Conservation (phyloP, 2,797 vertebrate species). For the Trichosurus vulpecula region DNA sequence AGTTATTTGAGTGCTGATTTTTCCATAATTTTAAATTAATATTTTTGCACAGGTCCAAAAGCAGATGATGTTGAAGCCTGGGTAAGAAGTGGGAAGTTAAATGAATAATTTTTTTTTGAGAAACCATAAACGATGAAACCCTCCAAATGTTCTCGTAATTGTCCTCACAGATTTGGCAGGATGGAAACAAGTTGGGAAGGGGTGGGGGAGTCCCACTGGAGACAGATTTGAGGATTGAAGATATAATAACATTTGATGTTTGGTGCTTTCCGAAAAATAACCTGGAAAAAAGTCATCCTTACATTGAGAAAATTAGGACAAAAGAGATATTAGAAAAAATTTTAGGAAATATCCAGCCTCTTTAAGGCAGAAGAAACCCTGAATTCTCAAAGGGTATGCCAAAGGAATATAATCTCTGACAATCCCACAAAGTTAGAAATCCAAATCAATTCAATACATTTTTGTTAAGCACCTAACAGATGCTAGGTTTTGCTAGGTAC, state of each 20-base stretch:
- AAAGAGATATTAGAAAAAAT: not conserved
- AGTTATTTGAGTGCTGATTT: slow-evolving; percentile 53
- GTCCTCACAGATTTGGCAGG: not conserved
- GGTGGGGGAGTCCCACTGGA: not conserved
- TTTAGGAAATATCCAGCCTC: not conserved
- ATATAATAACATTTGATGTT: not conserved
- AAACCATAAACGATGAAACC: not conserved
- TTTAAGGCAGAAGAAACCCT: not conserved
- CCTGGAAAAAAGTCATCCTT: not conserved
- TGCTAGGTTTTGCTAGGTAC: not conserved
- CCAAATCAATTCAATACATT: not conserved
- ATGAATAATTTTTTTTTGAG: not conserved
- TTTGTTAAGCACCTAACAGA: not conserved
- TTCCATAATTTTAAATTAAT: not conserved
- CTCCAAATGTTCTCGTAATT: not conserved
- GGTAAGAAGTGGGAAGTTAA: not conserved
- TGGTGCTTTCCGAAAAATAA: not conserved
- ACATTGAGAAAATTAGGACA: not conserved
- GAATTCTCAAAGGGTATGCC: not conserved
- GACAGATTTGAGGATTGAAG: not conserved
- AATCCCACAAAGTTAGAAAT: not conserved
- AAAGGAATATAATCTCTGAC: not conserved
- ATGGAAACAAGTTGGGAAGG: not conserved
- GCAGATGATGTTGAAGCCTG: not conserved
- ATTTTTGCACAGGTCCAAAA: not conserved